Evolutionary conservation across 2,888 invertebrate genomes (phyloP).

Genomic region (Scaptodrosophila latifasciaeformis): DNA sequence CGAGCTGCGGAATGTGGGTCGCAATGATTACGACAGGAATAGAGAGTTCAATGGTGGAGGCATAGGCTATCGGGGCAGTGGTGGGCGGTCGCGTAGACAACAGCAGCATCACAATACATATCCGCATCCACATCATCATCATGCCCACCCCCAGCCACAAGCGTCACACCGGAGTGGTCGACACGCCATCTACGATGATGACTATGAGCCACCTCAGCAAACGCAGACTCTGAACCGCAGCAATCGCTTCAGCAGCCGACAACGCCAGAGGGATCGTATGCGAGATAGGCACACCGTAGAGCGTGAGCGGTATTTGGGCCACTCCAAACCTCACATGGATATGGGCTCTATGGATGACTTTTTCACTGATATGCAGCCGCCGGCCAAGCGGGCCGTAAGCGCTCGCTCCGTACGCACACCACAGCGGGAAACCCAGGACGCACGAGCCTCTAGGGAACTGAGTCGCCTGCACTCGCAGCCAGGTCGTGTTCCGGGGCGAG

Average conservation of each 20-base stretch:
- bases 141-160: constrained; percentile 7
- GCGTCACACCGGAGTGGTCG: constrained; percentile 34
- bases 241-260: constrained; percentile 68
- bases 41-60: too few species aligned
- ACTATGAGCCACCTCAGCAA: constrained; percentile 46
- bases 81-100: constrained; percentile 37
- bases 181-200: constrained; percentile 56
- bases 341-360: constrained; percentile 61
- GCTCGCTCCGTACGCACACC: constrained; percentile 67
- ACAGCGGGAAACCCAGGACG: constrained; percentile 40
- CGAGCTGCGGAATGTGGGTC: constrained; percentile 76
- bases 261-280: constrained; percentile 65
- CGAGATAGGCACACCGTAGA: constrained; percentile 76
- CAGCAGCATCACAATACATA: constrained; percentile 43
- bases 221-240: constrained; percentile 62
- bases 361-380: constrained; percentile 49
- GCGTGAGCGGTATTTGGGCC: constrained; percentile 75
- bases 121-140: constrained; percentile 31
- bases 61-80: constrained; percentile 38
- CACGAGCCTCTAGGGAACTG: constrained; percentile 55
- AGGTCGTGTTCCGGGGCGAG: constrained; percentile 52
- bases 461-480: constrained; percentile 60
- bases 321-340: constrained; percentile 65
- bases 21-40: constrained; percentile 58
- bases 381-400: constrained; percentile 68